Conservation (phyloP, 2,888 invertebrate genomes). For the Laothoe populi region DNA sequence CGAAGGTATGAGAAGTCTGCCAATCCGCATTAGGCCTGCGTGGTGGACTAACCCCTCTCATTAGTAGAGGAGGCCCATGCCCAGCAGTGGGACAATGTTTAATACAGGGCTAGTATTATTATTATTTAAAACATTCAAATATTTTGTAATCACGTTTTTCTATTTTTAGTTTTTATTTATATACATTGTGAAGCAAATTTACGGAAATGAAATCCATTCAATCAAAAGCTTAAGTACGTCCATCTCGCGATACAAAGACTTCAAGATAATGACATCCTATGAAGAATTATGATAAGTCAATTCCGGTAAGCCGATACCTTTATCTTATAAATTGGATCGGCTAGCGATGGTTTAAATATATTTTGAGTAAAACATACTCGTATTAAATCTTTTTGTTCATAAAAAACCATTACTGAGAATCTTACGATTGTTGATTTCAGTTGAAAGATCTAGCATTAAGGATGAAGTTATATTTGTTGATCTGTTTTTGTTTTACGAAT, state of each 20-base stretch:
- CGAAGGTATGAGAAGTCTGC: too few species aligned
- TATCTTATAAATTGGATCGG: conserved; percentile 37
- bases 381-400: background rate
- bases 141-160: background rate
- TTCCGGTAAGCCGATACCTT: conserved; percentile 18
- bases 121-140: background rate
- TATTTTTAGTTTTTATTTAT: background rate
- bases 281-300: conserved; percentile 16
- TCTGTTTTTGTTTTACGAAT: too few species aligned
- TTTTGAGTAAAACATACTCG: background rate
- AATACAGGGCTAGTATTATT: too few species aligned
- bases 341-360: conserved; percentile 15
- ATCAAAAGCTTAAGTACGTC: background rate
- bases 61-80: too few species aligned
- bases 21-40: too few species aligned
- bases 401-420: background rate
- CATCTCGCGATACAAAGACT: conserved; percentile 7
- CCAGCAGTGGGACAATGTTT: too few species aligned
- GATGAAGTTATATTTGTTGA: too few species aligned
- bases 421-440: background rate
- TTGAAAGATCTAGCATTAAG: too few species aligned
- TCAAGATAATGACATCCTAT: conserved; percentile 3
- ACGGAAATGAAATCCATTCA: background rate
- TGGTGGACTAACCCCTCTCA: too few species aligned
- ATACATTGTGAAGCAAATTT: background rate